Conservation (phyloP, 2,888 invertebrate species). For the Polymixis lichenea region DNA sequence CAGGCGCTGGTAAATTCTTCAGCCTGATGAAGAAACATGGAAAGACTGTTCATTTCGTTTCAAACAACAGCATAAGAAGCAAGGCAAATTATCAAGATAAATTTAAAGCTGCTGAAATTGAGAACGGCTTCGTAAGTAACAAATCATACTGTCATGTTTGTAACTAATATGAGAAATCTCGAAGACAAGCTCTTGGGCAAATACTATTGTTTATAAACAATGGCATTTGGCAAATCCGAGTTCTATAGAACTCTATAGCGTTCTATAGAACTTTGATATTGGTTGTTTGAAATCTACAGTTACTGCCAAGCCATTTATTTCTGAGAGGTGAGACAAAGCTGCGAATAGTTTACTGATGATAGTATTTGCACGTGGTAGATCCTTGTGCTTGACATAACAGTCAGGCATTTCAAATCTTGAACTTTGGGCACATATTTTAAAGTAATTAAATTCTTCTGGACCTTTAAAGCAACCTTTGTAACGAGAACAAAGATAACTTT, state of each 20-base stretch:
- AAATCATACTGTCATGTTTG: neutral
- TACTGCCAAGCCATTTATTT: constrained; percentile 21
- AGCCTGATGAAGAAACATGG: constrained; percentile 84
- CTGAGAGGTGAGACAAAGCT: neutral
- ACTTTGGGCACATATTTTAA: neutral
- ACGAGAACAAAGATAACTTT: no score
- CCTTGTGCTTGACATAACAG: neutral
- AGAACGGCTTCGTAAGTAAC: constrained; percentile 82
- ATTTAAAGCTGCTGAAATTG: constrained; percentile 78
- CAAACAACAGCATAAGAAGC: constrained; percentile 87
- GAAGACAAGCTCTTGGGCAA: neutral
- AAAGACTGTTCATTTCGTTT: constrained; percentile 88
- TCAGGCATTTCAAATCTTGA: neutral
- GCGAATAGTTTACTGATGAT: constrained; percentile 2
- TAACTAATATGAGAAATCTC: no score
- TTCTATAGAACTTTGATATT: neutral
- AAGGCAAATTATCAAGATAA: constrained; percentile 77
- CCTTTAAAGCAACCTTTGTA: neutral
- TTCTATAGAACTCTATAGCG: no score
- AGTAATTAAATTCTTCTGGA: neutral
- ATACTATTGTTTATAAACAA: neutral
- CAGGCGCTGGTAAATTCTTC: constrained; percentile 85
- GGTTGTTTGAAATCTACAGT: neutral
- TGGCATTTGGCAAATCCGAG: no score
- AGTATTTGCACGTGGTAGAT: neutral